These are phyloP conservation scores for Bugulina stolonifera DNA, from an alignment of 2,888 invertebrate species.

Conservation along the genomic window DNA sequence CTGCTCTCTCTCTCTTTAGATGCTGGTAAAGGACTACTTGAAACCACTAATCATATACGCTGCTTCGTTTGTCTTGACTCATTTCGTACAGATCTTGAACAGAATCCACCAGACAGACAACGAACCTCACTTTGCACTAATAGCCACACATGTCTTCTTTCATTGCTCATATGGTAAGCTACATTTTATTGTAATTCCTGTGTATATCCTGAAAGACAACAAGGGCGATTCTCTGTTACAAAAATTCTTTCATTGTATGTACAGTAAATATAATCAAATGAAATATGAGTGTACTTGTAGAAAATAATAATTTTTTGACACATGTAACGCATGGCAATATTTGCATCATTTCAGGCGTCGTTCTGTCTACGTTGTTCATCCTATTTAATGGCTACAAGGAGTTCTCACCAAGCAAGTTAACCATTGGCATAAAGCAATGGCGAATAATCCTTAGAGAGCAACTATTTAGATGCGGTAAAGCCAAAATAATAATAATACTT, in stretches of 20 bases:
- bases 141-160: background rate
- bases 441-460: no score
- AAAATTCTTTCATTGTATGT: no score
- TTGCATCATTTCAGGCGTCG: background rate
- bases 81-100: background rate
- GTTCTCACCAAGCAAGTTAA: background rate
- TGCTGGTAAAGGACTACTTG: background rate
- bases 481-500: no score
- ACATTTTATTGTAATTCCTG: no score
- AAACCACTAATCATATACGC: background rate
- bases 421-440: background rate
- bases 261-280: no score
- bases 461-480: no score
- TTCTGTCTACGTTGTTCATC: background rate
- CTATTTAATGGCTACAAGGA: background rate
- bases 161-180: background rate
- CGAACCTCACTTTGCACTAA: background rate
- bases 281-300: no score
- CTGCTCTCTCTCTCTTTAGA: no score
- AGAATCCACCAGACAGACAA: background rate
- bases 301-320: no score
- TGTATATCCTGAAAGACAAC: no score
- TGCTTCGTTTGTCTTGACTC: background rate
- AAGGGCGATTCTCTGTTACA: no score
- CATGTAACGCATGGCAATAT: no score